These are phyloP conservation scores for Xanthorhoe designata DNA, from an alignment of 2,888 invertebrate genomes.

Conservation along the genomic window DNA sequence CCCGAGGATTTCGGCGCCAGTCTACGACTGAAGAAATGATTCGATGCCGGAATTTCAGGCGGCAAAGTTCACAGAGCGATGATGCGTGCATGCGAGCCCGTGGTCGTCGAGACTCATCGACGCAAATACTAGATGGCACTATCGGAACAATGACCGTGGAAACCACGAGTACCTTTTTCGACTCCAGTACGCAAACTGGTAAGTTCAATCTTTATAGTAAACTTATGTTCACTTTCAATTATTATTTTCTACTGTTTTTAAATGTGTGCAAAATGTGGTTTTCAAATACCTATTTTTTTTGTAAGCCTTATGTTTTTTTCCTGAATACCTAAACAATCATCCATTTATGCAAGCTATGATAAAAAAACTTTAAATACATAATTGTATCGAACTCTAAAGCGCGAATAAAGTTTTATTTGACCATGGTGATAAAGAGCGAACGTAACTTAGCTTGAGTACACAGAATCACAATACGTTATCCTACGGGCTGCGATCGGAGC, in stretches of 20 bases:
- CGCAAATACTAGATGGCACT: slow-evolving; percentile 96
- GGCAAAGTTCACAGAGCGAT: slow-evolving; percentile 95
- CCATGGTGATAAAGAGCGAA: slow-evolving; percentile 54
- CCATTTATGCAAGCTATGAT: no score
- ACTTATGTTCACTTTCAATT: no score
- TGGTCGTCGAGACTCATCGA: slow-evolving; percentile 93
- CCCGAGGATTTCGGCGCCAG: slow-evolving; percentile 94
- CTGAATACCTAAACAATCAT: no score
- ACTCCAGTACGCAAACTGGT: slow-evolving; percentile 97
- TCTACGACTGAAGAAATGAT: slow-evolving; percentile 98
- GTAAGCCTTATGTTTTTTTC: neutral
- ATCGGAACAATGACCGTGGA: slow-evolving; percentile 97
- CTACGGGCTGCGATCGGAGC: slow-evolving; percentile 1
- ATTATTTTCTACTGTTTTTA: no score
- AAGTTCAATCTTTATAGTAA: slow-evolving; percentile 64
- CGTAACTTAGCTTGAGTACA: slow-evolving; percentile 51
- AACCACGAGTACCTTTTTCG: slow-evolving; percentile 96
- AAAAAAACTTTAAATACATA: no score
- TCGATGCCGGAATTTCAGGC: slow-evolving; percentile 94
- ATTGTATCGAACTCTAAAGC: neutral
- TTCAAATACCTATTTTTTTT: neutral
- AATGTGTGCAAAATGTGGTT: neutral
- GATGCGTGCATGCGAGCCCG: slow-evolving; percentile 89
- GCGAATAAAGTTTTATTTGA: slow-evolving; percentile 11
- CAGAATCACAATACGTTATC: slow-evolving; percentile 59